phyloP scores from a whole-genome alignment of 2,888 invertebrate species.

The Nipponacmea schrenckii region DNA sequence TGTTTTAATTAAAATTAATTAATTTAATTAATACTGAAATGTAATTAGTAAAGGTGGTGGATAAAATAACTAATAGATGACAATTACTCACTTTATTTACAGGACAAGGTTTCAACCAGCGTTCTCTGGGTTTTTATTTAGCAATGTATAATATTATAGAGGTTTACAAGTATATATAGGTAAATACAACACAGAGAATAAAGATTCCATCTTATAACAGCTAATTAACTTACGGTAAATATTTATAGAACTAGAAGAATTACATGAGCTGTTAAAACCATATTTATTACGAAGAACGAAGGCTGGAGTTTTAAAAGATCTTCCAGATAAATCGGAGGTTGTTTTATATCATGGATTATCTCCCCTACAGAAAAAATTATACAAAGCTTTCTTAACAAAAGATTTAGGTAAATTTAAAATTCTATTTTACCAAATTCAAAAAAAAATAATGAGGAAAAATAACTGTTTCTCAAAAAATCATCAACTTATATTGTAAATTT shows the following conservation, averaged over 20 bases:
- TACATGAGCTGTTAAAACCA: slow-evolving; percentile 61
- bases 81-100: too few species aligned
- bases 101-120: too few species aligned
- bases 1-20: background rate
- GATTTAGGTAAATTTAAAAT: slow-evolving; percentile 55
- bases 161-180: too few species aligned
- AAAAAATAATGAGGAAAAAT: background rate
- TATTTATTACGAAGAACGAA: slow-evolving; percentile 67
- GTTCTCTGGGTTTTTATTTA: too few species aligned
- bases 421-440: background rate
- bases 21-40: background rate
- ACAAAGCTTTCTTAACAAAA: slow-evolving; percentile 67
- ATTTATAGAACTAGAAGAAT: slow-evolving; percentile 48
- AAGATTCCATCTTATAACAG: too few species aligned
- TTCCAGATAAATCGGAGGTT: slow-evolving; percentile 65
- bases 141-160: too few species aligned
- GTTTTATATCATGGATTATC: slow-evolving; percentile 67
- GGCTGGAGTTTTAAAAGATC: slow-evolving; percentile 60
- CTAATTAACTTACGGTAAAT: too few species aligned
- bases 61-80: too few species aligned
- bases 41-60: background rate
- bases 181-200: too few species aligned
- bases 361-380: slow-evolving; percentile 66
- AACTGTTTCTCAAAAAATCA: background rate
- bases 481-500: too few species aligned